These are phyloP conservation scores for Pterostichus niger DNA, from an alignment of 2,888 invertebrate species.

Conservation along the genomic window DNA sequence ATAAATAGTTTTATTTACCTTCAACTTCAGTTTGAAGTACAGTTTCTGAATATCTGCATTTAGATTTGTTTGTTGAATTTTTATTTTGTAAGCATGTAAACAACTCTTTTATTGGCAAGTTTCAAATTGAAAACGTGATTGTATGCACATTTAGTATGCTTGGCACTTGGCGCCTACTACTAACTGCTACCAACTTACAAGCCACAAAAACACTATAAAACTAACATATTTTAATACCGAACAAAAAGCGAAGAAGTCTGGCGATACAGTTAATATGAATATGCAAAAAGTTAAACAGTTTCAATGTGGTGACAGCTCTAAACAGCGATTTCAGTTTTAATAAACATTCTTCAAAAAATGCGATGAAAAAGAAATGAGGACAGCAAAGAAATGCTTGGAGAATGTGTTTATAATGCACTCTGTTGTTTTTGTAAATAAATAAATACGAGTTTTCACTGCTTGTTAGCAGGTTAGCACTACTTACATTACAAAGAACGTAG, in stretches of 20 bases:
- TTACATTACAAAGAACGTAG: too few species aligned
- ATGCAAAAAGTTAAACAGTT: slow-evolving; percentile 46
- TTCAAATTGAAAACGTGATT: neutral
- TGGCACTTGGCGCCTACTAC: neutral
- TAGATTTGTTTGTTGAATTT: too few species aligned
- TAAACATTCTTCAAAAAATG: slow-evolving; percentile 42
- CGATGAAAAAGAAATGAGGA: slow-evolving; percentile 18
- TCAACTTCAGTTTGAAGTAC: too few species aligned
- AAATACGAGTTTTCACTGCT: too few species aligned
- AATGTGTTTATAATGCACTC: too few species aligned
- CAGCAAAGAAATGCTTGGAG: too few species aligned
- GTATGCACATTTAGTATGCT: slow-evolving; percentile 5
- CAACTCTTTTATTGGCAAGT: too few species aligned
- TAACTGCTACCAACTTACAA: neutral
- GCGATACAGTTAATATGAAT: slow-evolving; percentile 52
- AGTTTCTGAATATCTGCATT: too few species aligned
- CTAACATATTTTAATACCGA: slow-evolving; percentile 40
- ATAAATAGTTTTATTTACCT: too few species aligned
- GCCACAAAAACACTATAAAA: neutral
- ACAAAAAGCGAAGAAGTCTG: slow-evolving; percentile 9
- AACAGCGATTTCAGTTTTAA: slow-evolving; percentile 38
- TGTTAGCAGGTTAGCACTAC: too few species aligned
- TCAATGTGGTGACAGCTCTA: slow-evolving; percentile 1
- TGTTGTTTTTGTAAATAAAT: too few species aligned
- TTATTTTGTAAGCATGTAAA: too few species aligned